Base-by-base conservation (phyloP, 2,797 vertebrate genomes). In the Sphenopsis melanotis region DNA sequence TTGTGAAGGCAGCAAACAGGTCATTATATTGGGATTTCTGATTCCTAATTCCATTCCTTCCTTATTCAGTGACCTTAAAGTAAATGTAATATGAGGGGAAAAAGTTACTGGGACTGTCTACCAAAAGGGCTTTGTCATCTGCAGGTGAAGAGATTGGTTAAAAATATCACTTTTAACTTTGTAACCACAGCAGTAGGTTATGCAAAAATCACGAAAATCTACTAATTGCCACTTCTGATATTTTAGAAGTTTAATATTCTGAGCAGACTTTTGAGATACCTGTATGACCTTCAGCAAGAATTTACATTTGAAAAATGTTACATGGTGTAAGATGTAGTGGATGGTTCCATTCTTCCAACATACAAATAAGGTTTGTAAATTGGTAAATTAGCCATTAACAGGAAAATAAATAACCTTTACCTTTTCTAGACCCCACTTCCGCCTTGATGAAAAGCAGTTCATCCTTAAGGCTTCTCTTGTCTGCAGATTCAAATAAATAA, bases 381-480 rank as follows among this genome's bases (percentile, higher is more conserved):
- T 47, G 14, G 10, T 32, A 76, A 92, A 68, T 52, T 22, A 70
- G 17, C 9, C 24, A 34, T 55, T 75, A 60, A 55, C 0, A 1
- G 6, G 21, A 41, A 47, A 59, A 60, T 14, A 32, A 65, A 37
- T 22, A 56, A n/a, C 11, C 32, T 84, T 97, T 92, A 98, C 98
- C 97, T 98, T 97, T 68, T 76, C 93, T 64, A 80, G 78, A 68
- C 83, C 92, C 16, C 96, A 81, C 17, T 53, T 96, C 11, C 5
- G 14, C 85, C 92, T 97, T 44, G 94, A 74, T 6, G 94, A 97
- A 83, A 96, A 44, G 55, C 93, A 96, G 41, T 63, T 96, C 85
- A 96, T 93, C 55, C 57, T 97, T 78, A 98, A 87, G 75, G 97
- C 94, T 94, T 98, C 97, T 95, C 97, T 97, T 12, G 97, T 98